Conservation (phyloP, 2,888 invertebrate species). For the Drosophila mettleri region DNA sequence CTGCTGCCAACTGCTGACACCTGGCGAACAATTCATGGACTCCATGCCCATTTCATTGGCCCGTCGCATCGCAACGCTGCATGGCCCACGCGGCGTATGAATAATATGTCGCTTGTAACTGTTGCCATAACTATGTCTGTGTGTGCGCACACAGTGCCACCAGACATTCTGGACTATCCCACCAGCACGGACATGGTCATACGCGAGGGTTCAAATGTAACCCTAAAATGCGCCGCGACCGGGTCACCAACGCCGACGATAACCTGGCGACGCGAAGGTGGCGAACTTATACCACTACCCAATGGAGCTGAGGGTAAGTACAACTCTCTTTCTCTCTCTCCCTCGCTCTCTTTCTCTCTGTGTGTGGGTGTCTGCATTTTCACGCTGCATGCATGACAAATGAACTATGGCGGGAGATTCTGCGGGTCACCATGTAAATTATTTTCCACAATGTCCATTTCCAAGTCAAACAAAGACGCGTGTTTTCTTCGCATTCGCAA, state of each 20-base stretch:
- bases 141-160: constrained; percentile 88
- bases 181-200: constrained; percentile 94
- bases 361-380: constrained; percentile 23
- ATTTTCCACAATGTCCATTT: constrained; percentile 52
- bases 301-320: constrained; percentile 89
- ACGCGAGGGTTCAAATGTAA: constrained; percentile 93
- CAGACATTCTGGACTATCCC: constrained; percentile 93
- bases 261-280: constrained; percentile 94
- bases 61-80: constrained; percentile 27
- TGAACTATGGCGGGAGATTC: constrained; percentile 42
- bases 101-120: constrained; percentile 67
- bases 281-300: constrained; percentile 89
- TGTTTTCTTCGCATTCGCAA: constrained; percentile 59
- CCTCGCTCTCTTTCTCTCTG: background rate
- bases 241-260: constrained; percentile 95
- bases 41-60: constrained; percentile 28
- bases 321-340: background rate
- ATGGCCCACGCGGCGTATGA: constrained; percentile 69
- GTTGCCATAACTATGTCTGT: constrained; percentile 47
- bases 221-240: constrained; percentile 93
- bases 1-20: constrained; percentile 56
- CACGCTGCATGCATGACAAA: constrained; percentile 57
- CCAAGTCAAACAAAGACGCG: constrained; percentile 50
- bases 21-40: constrained; percentile 56
- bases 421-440: constrained; percentile 54